Evolutionary conservation across 2,888 invertebrate species (phyloP).

Genomic region (Sericinus montela): DNA sequence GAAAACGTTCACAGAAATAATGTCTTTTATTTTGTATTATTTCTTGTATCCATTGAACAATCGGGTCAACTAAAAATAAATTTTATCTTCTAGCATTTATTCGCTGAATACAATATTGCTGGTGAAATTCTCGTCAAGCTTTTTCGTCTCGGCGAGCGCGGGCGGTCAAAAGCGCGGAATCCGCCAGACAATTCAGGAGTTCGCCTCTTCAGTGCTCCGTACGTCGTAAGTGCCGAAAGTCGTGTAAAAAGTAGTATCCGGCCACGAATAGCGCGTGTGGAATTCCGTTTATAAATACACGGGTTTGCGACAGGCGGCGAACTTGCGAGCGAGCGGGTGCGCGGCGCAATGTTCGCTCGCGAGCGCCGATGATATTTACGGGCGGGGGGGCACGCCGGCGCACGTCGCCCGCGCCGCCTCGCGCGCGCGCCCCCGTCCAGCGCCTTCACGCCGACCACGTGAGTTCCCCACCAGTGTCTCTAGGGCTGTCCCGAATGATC

Average conservation of each 20-base stretch:
- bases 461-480: slow-evolving; percentile 33
- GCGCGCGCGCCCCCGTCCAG: slow-evolving; percentile 43
- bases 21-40: slow-evolving; percentile 39
- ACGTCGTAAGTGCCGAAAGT: slow-evolving; percentile 77
- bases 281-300: slow-evolving; percentile 76
- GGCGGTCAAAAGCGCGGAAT: slow-evolving; percentile 55
- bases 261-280: slow-evolving; percentile 66
- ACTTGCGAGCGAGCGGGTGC: slow-evolving; percentile 26
- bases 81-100: slow-evolving; percentile 42
- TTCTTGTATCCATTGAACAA: slow-evolving; percentile 42
- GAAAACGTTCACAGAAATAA: slow-evolving; percentile 1
- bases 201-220: slow-evolving; percentile 70
- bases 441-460: slow-evolving; percentile 55
- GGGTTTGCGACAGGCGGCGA: slow-evolving; percentile 31
- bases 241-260: slow-evolving; percentile 79
- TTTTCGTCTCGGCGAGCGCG: slow-evolving; percentile 36
- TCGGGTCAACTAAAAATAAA: slow-evolving; percentile 47
- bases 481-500: slow-evolving; percentile 6
- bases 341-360: slow-evolving; percentile 32
- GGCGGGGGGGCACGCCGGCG: slow-evolving; percentile 76
- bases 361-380: slow-evolving; percentile 74
- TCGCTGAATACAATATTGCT: slow-evolving; percentile 23
- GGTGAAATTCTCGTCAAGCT: slow-evolving; percentile 5
- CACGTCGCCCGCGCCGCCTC: slow-evolving; percentile 61
- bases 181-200: slow-evolving; percentile 61